Evolutionary conservation across 2,113 vertebrate genomes (phyloP), one percentile per base, ranked within the genome.

Genomic region (Kryptolebias marmoratus): DNA sequence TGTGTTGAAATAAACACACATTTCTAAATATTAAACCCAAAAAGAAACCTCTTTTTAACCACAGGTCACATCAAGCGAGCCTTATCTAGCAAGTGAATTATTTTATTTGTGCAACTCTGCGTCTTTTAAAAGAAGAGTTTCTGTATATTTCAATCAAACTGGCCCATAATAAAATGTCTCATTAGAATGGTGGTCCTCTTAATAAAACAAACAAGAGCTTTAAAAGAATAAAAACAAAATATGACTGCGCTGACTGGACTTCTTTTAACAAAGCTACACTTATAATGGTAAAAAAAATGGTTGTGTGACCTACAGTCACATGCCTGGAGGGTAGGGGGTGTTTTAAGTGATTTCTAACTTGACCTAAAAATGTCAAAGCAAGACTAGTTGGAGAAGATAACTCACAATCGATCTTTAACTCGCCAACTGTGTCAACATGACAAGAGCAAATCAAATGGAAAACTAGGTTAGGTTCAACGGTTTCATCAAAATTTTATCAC

Each of bases 331-430:
- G 36, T 16, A 47, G 12, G 44, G 39, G 49, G 13, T 45, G 3
- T 64, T 61, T 36, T 54, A 69, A 64, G 36, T 58, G 54, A 63
- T 65, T 75, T 68, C 73, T 55, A 66, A 81, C 49, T 68, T 81
- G 81, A 84, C 81, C 77, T 81, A 52, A 61, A 87, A 84, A 71
- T 39, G 60, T 77, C 75, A 11, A 1, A 27, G 11, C 16, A 44
- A 59, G 13, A 65, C n/a, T 22, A 11, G 62, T 28, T 36, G 71
- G 49, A 14, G 30, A 13, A 52, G 64, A 30, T 6, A 42, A 16
- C 48, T 39, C 53, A 57, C 11, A 11, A 56, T 72, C 42, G 10
- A 28, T 8, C 49, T 63, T 22, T 62, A 39, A 76, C 50, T 64
- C 55, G 56, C 50, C 31, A 11, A 22, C 56, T 18, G 49, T n/a